Conservation (phyloP, 2,888 invertebrate species). For the Temnothorax rugatulus region DNA sequence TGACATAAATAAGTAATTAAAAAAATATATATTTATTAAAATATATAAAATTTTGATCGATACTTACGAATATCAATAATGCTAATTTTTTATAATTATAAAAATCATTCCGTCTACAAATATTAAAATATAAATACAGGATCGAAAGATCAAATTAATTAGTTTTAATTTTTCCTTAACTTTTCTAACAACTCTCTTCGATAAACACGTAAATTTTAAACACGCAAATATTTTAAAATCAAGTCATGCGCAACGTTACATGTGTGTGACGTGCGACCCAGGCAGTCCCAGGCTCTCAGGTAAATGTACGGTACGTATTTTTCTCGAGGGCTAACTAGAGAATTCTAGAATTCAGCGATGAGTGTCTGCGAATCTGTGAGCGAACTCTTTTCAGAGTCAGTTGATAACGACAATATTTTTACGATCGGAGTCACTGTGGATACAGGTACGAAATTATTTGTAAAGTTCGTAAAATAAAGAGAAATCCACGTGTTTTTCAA, state of each 20-base stretch:
- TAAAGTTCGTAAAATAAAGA: not conserved
- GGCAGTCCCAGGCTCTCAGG: not conserved
- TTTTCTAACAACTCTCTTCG: not conserved
- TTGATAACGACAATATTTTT: slow-evolving; percentile 66
- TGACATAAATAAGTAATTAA: not conserved
- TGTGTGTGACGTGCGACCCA: too few species aligned
- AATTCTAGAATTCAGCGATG: not conserved
- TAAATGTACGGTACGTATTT: not conserved
- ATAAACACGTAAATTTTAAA: not conserved
- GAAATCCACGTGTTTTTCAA: slow-evolving; percentile 35
- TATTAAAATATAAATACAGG: not conserved
- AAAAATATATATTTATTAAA: not conserved
- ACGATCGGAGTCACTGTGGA: slow-evolving; percentile 77
- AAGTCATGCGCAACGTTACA: not conserved
- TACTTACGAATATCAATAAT: slow-evolving; percentile 1
- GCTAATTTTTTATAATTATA: not conserved
- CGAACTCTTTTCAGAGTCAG: slow-evolving; percentile 70
- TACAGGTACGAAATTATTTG: slow-evolving; percentile 70
- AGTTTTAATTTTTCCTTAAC: not conserved
- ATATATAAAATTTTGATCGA: not conserved
- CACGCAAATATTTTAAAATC: slow-evolving; percentile 6
- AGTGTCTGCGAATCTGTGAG: not conserved
- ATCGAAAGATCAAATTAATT: slow-evolving; percentile 4
- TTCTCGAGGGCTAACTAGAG: not conserved
- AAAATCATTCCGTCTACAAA: not conserved